Evolutionary conservation across 1,140 invertebrate species (phyloP), one percentile per base, ranked within the genome.

Genomic region (Alviniconcha marisindica): DNA sequence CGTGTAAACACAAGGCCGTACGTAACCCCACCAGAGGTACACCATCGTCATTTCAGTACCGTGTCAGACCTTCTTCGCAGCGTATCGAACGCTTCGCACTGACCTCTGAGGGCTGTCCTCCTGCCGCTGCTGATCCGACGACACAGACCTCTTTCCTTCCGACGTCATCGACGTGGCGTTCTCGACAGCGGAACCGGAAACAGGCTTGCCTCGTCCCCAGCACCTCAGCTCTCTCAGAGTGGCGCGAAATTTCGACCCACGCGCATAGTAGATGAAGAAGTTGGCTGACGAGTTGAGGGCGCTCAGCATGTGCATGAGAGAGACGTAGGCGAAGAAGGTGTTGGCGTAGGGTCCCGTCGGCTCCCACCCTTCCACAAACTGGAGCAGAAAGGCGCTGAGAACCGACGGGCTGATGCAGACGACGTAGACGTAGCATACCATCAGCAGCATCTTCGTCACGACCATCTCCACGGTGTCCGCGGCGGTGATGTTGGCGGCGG

Each of bases 401-500:
- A 60, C 56, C 56, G 56, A n/a, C 0, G 56, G 56, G 14, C 21
- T 60, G 21, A 60, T 60, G 56, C 21, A 60, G 28, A 60, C 21
- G 0, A 60, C 56, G n/a, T 60, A 60, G 18, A n/a, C 56, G 56
- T 21, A 60, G 24, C 56, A 60, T 18, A 60, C 56, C 14, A 60
- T 18, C 56, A 60, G 21, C 21, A 60, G 56, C 56, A 60, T 76
- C 7, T 77, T 81, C n/a, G 69, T 77, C 31, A 71, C 69, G 38
- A 83, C 84, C 21, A 71, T 78, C 66, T 78, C 81, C 44, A 38
- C 77, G 12, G 44, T 74, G 42, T 73, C 54, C 66, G 60, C 69
- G 69, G 69, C 48, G 38, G 48, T 54, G n/a, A 74, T 15, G 48
- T 63, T 81, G 28, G 56, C n/a, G 36, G 71, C n/a, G 54, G 79